Conservation (phyloP, 2,113 vertebrate genomes). For the Coryphaenoides rupestris region DNA sequence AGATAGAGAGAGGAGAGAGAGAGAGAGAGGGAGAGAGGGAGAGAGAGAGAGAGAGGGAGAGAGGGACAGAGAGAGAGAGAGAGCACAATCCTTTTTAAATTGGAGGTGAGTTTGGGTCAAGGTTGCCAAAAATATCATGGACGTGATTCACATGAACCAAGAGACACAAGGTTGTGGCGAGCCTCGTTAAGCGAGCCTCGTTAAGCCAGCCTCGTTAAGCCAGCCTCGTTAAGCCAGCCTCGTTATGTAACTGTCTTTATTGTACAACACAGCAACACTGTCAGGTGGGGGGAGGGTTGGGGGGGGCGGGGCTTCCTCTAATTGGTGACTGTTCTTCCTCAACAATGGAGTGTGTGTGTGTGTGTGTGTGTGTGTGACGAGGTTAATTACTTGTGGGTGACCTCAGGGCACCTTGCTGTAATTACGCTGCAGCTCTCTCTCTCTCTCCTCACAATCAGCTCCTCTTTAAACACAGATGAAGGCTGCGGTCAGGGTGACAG, state of each 20-base stretch:
- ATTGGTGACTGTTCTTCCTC: conserved; percentile 27
- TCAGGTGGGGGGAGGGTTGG: conserved; percentile 34
- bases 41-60: conserved; percentile 19
- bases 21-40: no score
- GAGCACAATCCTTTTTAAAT: conserved; percentile 27
- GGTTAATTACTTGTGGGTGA: conserved; percentile 35
- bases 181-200: conserved; percentile 19
- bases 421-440: conserved; percentile 11
- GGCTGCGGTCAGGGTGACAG: no score
- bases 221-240: conserved; percentile 21
- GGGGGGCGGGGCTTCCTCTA: conserved; percentile 39
- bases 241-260: conserved; percentile 29
- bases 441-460: neutral
- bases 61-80: conserved; percentile 32
- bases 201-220: conserved; percentile 32
- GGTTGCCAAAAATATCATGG: conserved; percentile 18
- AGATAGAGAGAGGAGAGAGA: no score
- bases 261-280: conserved; percentile 2
- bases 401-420: conserved; percentile 21
- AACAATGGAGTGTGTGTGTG: conserved; percentile 27
- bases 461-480: neutral
- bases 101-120: neutral
- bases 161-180: conserved; percentile 29
- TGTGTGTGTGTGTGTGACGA: conserved; percentile 9
- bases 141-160: conserved; percentile 16